Base-by-base conservation (phyloP, 1,140 invertebrate genomes). In the Drosophila tani region DNA sequence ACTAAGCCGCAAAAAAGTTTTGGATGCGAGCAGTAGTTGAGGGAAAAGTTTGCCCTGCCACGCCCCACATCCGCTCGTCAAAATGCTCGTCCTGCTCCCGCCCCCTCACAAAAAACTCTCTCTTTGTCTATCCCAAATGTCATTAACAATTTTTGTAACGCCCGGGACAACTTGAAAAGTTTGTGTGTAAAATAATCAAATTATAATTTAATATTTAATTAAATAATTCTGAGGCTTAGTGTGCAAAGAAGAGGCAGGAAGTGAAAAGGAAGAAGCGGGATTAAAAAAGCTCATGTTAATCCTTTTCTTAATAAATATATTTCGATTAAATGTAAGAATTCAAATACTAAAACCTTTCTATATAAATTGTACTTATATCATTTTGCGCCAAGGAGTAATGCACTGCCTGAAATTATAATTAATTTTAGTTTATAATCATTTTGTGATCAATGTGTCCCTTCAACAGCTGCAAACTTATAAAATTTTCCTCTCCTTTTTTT, bases 201-300 rank as follows among this genome's bases (percentile, higher is more conserved):
- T 80, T 88, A 88, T 77, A 83, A 63, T 87, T 87, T 87, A 81
- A 83, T 83, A 87, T 87, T 83, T 83, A 81, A 87, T 88, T 88
- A 83, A 87, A 88, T 81, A 71, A 70, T 83, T 50, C 67, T 71
- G 45, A 56, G 79, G 81, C 76, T 81, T 75, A 81, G 84, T 56
- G 53, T 58, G 63, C 17, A 7, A 17, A 19, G 24, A 5, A 5
- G 14, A 4, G 12, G 17, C 21, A 12, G 9, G 12, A n/a, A 32
- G 49, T 3, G n/a, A 1, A 38, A 35, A 35, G 35, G 3, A 8
- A 12, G 11, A 35, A 53, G 19, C 6, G 14, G 12, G 1, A 15
- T 35, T 14, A 53, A 19, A 15, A 53, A 19, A 32, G 29, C 2
- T 32, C 2, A 32, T 32, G 29, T 9, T 8, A 32, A 9, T 8